Percentiles rank a stretch among this genome's conserved stretches.
phyloP scores from a whole-genome alignment of 1,140 invertebrate species.

The Lerema accius region DNA sequence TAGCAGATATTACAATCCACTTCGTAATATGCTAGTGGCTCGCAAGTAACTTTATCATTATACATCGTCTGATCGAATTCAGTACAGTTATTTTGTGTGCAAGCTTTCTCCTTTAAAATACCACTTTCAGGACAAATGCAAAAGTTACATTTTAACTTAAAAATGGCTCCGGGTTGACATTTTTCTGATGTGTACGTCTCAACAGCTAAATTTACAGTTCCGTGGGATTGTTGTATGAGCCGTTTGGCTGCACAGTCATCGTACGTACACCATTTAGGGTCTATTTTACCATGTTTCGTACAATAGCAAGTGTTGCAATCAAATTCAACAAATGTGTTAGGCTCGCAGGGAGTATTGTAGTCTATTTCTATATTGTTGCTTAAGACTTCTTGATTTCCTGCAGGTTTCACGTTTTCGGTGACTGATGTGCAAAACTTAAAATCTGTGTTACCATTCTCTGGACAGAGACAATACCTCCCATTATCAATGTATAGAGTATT shows the following conservation, averaged over 20 bases:
- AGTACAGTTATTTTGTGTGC: slow-evolving; percentile 64
- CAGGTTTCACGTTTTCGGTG: slow-evolving; percentile 30
- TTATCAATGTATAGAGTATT: slow-evolving; percentile 55
- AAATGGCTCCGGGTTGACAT: slow-evolving; percentile 62
- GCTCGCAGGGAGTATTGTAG: slow-evolving; percentile 51
- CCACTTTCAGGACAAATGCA: slow-evolving; percentile 70
- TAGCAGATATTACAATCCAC: slow-evolving; percentile 74
- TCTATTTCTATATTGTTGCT: slow-evolving; percentile 40
- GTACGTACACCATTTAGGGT: slow-evolving; percentile 72
- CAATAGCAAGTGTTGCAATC: slow-evolving; percentile 74
- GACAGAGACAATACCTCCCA: slow-evolving; percentile 63
- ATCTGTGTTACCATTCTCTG: slow-evolving; percentile 50
- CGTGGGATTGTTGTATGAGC: slow-evolving; percentile 50
- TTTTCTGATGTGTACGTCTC: slow-evolving; percentile 33
- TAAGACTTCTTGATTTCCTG: slow-evolving; percentile 13
- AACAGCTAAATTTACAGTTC: slow-evolving; percentile 24
- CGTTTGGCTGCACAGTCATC: slow-evolving; percentile 67
- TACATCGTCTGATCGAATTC: slow-evolving; percentile 32
- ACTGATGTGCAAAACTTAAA: slow-evolving; percentile 55
- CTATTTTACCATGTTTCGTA: slow-evolving; percentile 61
- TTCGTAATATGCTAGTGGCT: slow-evolving; percentile 66
- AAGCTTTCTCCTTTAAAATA: slow-evolving; percentile 49
- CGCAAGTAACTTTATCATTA: slow-evolving; percentile 57
- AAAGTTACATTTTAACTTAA: slow-evolving; percentile 64
- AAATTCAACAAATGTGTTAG: slow-evolving; percentile 63